Evolutionary conservation across 2,888 invertebrate genomes (phyloP).

Genomic region (Acleris literana): DNA sequence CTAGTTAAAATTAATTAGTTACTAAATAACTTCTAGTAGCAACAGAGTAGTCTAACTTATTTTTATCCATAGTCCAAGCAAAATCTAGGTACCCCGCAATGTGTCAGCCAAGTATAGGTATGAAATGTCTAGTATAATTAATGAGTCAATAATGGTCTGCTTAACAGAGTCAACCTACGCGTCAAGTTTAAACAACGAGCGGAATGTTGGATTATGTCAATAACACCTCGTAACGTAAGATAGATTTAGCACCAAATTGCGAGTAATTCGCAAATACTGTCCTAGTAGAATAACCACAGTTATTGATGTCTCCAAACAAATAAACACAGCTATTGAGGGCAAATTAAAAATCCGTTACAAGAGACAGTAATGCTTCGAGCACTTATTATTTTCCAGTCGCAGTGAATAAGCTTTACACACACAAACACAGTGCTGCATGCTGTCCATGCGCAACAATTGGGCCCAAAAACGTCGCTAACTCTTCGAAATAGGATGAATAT

Average conservation of each 20-base stretch:
- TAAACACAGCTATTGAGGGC: slow-evolving; percentile 56
- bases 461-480: slow-evolving; percentile 11
- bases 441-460: slow-evolving; percentile 36
- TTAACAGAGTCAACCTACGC: not conserved
- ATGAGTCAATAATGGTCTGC: not conserved
- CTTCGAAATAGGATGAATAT: no score
- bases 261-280: slow-evolving; percentile 26
- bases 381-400: slow-evolving; percentile 62
- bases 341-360: slow-evolving; percentile 63
- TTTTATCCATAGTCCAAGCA: no score
- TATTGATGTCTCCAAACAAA: slow-evolving; percentile 38
- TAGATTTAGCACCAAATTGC: slow-evolving; percentile 1
- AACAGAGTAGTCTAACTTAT: no score
- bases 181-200: not conserved
- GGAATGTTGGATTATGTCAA: not conserved
- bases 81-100: no score
- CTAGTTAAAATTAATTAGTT: no score
- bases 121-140: not conserved
- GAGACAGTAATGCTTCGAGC: slow-evolving; percentile 50
- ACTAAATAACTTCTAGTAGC: no score
- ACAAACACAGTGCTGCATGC: slow-evolving; percentile 33
- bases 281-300: slow-evolving; percentile 28
- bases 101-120: no score
- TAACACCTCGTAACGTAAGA: not conserved
- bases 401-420: slow-evolving; percentile 39